Conservation (phyloP, 2,113 vertebrate species). For the Erinaceus europaeus region DNA sequence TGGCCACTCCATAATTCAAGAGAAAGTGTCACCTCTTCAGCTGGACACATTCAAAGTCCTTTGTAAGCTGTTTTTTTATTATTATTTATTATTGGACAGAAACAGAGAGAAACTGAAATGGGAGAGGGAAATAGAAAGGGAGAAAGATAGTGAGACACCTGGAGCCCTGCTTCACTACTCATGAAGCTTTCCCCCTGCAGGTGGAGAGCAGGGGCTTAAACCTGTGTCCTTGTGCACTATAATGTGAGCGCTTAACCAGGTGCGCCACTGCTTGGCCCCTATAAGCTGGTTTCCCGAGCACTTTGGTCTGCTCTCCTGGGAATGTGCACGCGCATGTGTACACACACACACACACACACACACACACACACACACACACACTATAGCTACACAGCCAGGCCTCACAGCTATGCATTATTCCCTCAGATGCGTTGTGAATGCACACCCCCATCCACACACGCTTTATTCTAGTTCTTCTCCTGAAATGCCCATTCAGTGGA, state of each 20-base stretch:
- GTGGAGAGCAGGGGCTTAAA: no score
- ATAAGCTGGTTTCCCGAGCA: neutral
- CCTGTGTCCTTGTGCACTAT: no score
- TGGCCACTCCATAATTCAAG: neutral
- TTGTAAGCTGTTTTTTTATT: neutral
- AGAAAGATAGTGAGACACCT: no score
- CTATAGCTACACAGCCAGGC: neutral
- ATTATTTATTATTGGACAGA: no score
- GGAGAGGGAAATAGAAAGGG: no score
- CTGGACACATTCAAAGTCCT: neutral
- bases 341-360: neutral
- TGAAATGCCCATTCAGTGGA: neutral
- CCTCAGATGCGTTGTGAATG: neutral
- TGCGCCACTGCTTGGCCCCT: no score
- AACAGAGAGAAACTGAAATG: no score
- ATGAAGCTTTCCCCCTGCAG: no score
- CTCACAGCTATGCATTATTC: neutral
- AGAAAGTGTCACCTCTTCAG: neutral
- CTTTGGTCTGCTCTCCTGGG: neutral
- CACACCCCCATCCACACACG: neutral
- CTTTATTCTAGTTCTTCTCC: no score
- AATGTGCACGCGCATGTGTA: rapidly evolving
- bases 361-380: neutral
- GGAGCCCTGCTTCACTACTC: no score
- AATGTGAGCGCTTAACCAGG: no score